Base-by-base conservation (phyloP, 1,140 invertebrate species). In the Mamestra configurata region DNA sequence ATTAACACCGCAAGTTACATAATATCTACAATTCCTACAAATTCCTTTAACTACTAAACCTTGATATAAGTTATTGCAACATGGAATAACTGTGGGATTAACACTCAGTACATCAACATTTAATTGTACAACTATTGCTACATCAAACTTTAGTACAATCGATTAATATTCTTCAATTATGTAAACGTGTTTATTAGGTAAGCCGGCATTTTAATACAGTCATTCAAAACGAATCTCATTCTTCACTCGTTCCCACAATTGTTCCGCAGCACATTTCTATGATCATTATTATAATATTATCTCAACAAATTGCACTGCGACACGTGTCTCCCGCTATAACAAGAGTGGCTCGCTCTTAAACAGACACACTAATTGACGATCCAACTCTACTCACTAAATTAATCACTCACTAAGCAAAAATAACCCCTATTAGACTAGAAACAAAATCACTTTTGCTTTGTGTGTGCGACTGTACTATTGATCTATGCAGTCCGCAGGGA, bases 351-450 rank as follows among this genome's bases (percentile, higher is more conserved):
- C 55, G 22, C 71, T 75, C 71, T 75, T 75, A 46, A 40, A 59
- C 59, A 37, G 31, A 35, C 59, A 35, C 85, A 83, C 86, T 89
- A 89, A 89, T 89, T 89, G 87, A 87, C 80, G 81, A 68, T 22
- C 73, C 79, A 78, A 22, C 49, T 70, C 22, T 59, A 55, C 37
- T 59, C 37, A 46, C 51, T 40, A 73, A 73, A 57, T 73, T 73
- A 40, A 18, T 22, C 49, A 57, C 15, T 40, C 20, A 46, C 31
- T 6, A 43, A 7, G 6, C 71, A 43, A 59, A 75, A 75, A 13
- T 43, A 43, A 15, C 6, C 53, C 13, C 20, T 75, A 75, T n/a
- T 11, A 11, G 4, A 27, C 2, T 5, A 4, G 7, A 4, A n/a
- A 64, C 20, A 77, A 49, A 64, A 37, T 66, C 18, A n/a, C n/a